Evolutionary conservation across 2,888 invertebrate genomes (phyloP), one percentile per base, ranked within the genome.

Genomic region (Spilosoma lubricipeda): DNA sequence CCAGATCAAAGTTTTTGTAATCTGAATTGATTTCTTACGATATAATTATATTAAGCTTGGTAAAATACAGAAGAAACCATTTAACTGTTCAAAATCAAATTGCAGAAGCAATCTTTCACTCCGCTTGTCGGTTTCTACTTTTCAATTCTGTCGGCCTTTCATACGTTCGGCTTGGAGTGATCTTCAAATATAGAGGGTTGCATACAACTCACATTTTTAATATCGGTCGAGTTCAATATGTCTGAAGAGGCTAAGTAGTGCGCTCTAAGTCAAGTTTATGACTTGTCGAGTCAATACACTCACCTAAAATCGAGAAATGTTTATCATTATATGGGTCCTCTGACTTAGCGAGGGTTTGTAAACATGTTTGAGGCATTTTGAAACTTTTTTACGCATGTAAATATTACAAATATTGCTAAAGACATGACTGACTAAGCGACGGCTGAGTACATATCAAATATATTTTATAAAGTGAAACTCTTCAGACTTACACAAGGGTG

Each of bases 201-300:
- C 89, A 88, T 88, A 90, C 88, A 89, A 88, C 90, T 88, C 86
- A 87, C 88, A 89, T 90, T 91, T 90, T 90, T 92, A 92, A 92
- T 92, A 92, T 90, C 89, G 78, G 77, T 82, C 77, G 83, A 83
- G 83, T 82, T 88, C 92, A 93, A 93, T 93, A 93, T 90, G 86
- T 89, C 87, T 89, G 85, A 82, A 89, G 90, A 83, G 90, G 81
- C 85, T 80, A 85, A 88, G 85, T 86, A 89, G 89, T 84, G 85
- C 85, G 78, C 72, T 90, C 88, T 93, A 92, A 93, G 92, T 92
- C 92, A 90, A 89, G 89, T 91, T 93, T 93, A 92, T 93, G 91
- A 92, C 90, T 85, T 84, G 75, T 85, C 79, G 83, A 86, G 84
- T 88, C 89, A 90, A 89, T 86, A 88, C 77, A 84, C 85, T 82